Evolutionary conservation across 2,113 vertebrate genomes (phyloP).

Genomic region (Gasterosteus nipponicus): DNA sequence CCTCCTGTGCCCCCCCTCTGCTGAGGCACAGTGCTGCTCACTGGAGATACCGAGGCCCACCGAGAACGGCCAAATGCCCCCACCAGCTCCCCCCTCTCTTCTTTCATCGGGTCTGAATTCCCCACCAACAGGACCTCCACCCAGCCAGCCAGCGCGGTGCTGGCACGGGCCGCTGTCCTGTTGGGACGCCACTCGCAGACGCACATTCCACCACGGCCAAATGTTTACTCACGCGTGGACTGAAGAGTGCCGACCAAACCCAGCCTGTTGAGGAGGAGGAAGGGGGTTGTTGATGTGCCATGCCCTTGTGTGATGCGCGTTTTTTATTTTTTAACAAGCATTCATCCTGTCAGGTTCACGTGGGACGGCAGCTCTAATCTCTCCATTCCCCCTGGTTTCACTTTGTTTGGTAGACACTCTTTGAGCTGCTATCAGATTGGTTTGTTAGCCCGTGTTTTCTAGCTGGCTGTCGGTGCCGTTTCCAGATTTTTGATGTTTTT

Average conservation of each 20-base stretch:
- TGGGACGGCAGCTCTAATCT: conserved; percentile 44
- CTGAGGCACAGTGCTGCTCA: conserved; percentile 55
- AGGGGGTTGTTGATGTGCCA: conserved; percentile 19
- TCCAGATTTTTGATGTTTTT: conserved; percentile 1
- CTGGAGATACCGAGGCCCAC: conserved; percentile 59
- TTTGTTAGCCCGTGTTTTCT: conserved; percentile 39
- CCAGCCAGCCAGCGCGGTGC: conserved; percentile 14
- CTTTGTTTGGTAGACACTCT: conserved; percentile 29
- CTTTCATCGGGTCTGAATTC: conserved; percentile 4
- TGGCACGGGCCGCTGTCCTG: conserved; percentile 36
- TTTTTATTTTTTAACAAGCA: conserved; percentile 3
- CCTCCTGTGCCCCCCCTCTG: conserved; percentile 44
- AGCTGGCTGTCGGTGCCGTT: conserved; percentile 13
- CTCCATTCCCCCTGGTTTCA: conserved; percentile 41
- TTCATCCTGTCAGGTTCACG: conserved; percentile 27
- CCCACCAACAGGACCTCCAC: conserved; percentile 25
- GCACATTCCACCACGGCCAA: conserved; percentile 21
- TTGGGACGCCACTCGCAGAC: conserved; percentile 20
- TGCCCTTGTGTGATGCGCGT: conserved; percentile 15
- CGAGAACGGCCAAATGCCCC: conserved; percentile 37
- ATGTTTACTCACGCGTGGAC: conserved; percentile 23
- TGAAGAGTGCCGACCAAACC: conserved; percentile 7
- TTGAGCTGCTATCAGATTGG: conserved; percentile 46
- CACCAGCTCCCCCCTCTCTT: not conserved
- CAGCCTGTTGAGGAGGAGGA: not conserved